Evolutionary conservation across 2,888 invertebrate species (phyloP).

Genomic region (Scotopteryx bipunctaria): DNA sequence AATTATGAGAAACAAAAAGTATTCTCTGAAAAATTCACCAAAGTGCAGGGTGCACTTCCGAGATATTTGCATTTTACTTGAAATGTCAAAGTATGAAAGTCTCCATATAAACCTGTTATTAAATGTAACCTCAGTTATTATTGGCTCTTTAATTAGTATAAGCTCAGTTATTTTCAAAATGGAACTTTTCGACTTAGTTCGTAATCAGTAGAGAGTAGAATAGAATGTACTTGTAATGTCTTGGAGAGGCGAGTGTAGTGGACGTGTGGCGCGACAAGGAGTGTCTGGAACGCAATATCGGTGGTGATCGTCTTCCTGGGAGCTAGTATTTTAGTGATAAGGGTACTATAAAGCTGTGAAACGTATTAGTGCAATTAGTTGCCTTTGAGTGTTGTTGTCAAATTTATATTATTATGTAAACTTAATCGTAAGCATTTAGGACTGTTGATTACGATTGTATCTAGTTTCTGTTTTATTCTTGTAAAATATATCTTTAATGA

Average conservation of each 20-base stretch:
- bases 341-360: slow-evolving; percentile 50
- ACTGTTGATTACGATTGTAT: slow-evolving; percentile 35
- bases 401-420: slow-evolving; percentile 47
- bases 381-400: slow-evolving; percentile 56
- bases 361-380: slow-evolving; percentile 66
- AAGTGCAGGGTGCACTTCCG: no score
- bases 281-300: slow-evolving; percentile 23
- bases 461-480: slow-evolving; percentile 42
- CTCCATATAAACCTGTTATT: no score
- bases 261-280: not conserved
- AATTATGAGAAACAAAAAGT: no score
- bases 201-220: no score
- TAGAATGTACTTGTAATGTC: no score
- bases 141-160: no score
- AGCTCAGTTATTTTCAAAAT: no score
- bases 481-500: slow-evolving; percentile 34
- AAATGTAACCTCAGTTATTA: no score
- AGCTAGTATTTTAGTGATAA: slow-evolving; percentile 50
- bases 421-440: slow-evolving; percentile 30
- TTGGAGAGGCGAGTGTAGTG: slow-evolving; percentile 1
- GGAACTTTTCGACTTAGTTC: no score
- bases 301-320: slow-evolving; percentile 42
- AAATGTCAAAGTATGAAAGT: no score
- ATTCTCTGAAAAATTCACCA: no score
- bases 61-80: no score